Percentiles rank a stretch among this genome's conserved stretches.
Conservation (phyloP, 2,113 vertebrate species). For the Tylochromis polylepis region DNA sequence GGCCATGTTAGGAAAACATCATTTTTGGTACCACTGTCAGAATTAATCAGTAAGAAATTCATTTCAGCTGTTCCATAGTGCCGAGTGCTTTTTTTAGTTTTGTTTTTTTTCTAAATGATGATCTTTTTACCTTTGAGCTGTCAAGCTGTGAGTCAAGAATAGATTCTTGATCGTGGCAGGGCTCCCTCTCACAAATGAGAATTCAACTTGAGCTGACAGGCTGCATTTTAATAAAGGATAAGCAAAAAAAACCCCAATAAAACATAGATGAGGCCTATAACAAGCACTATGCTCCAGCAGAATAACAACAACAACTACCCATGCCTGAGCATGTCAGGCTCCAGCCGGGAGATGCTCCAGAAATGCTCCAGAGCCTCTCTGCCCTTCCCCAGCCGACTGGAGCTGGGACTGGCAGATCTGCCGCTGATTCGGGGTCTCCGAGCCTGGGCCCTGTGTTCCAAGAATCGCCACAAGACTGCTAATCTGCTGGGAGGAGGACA, state of each 20-base stretch:
- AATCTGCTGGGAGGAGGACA: slow-evolving; percentile 21
- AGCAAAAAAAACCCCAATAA: not conserved
- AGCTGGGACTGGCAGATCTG: slow-evolving; percentile 65
- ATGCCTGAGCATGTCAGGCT: slow-evolving; percentile 61
- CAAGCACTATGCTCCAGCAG: slow-evolving; percentile 72
- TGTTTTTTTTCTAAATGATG: not conserved
- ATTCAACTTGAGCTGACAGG: not conserved
- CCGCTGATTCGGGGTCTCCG: slow-evolving; percentile 71
- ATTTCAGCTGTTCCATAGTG: not conserved
- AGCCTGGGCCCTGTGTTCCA: slow-evolving; percentile 72
- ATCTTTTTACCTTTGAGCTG: not conserved
- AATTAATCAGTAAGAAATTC: not conserved
- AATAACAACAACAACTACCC: slow-evolving; percentile 81
- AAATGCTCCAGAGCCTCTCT: slow-evolving; percentile 54
- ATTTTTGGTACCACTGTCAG: not conserved
- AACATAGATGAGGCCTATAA: slow-evolving; percentile 54
- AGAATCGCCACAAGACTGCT: slow-evolving; percentile 52
- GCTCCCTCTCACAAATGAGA: not conserved
- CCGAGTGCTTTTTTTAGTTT: not conserved
- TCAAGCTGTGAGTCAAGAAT: slow-evolving; percentile 1
- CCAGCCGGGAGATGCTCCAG: slow-evolving; percentile 57
- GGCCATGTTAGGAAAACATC: not conserved
- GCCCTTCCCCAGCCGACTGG: slow-evolving; percentile 64
- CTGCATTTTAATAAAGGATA: slow-evolving; percentile 23
- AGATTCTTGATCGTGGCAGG: not conserved